Evolutionary conservation across 1,140 invertebrate genomes (phyloP), one percentile per base, ranked within the genome.

Genomic region (Drosophila lacertosa): DNA sequence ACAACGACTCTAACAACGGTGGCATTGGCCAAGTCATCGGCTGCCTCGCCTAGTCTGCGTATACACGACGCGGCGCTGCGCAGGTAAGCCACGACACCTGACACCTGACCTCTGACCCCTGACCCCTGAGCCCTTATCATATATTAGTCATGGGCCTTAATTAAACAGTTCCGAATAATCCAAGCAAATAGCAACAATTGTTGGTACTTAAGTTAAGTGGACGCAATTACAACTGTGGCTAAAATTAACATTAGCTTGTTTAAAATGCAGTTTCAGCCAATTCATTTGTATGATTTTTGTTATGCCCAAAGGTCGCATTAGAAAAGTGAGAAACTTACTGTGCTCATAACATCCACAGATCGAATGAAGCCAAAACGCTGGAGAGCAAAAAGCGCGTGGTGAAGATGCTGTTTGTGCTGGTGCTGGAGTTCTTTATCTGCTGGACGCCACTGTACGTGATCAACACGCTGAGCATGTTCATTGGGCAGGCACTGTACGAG

Each of bases 401-500:
- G 29, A 93, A 96, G 74, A 98, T 98, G 97, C 93, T 98, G 29
- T 97, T 97, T 75, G 97, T 98, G 2, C 95, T 98, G 2, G 97
- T 98, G 7, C 90, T 97, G 26, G 96, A 98, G 83, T 98, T 98
- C 91, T 98, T 98, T 92, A 94, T 98, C 10, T 98, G 97, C 90
- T 98, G 97, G 97, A 96, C 97, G 0, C 97, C 97, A 0, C 89
- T 98, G 1, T 97, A 97, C 77, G 94, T 97, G 22, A 93, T 98
- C 39, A 97, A 97, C 92, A 97, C 97, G 3, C 94, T 93, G 66
- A 81, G 75, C 59, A 92, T 96, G 5, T 96, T 97, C 90, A 93
- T 95, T 69, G 95, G 95, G 0, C 92, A 94, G 4, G 92, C 93
- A 48, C 93, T 97, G 24, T 96, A 96, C 84, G 91, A 93, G 33